These are phyloP conservation scores for Speoplatyrhinus poulsoni DNA, from an alignment of 2,113 vertebrate species.

Conservation along the genomic window DNA sequence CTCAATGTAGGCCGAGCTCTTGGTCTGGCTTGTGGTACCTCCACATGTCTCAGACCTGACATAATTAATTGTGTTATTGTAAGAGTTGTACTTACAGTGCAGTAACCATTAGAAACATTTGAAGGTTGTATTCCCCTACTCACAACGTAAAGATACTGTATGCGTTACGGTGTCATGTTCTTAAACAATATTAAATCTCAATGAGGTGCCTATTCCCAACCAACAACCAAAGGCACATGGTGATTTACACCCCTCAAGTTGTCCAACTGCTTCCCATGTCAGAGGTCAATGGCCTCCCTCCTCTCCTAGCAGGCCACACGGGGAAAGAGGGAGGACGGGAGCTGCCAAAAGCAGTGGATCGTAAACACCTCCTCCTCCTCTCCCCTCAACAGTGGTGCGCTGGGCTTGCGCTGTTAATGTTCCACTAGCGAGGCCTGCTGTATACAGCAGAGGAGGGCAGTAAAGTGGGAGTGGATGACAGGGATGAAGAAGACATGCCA, in stretches of 20 bases:
- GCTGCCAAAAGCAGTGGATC: constrained; percentile 61
- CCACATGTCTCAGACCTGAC: neutral
- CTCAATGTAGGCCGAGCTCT: neutral
- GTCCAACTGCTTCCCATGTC: constrained; percentile 67
- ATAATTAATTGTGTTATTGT: neutral
- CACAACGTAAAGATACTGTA: no score
- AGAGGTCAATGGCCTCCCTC: constrained; percentile 68
- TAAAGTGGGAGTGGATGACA: constrained; percentile 71
- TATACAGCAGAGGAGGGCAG: constrained; percentile 60
- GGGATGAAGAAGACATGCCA: constrained; percentile 81
- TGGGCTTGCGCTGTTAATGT: constrained; percentile 76
- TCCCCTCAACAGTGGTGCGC: constrained; percentile 58
- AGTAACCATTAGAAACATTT: neutral
- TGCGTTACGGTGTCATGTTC: neutral
- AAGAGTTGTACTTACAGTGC: no score
- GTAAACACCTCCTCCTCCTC: constrained; percentile 62
- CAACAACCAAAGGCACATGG: constrained; percentile 29
- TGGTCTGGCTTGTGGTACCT: neutral
- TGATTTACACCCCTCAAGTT: constrained; percentile 56
- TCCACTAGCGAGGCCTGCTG: constrained; percentile 60
- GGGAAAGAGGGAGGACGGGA: constrained; percentile 43
- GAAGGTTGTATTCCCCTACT: neutral
- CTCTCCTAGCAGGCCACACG: constrained; percentile 53
- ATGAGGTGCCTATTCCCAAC: constrained; percentile 40
- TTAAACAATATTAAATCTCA: neutral